A percentile compares a stretch with the other conserved stretches of the same genome.
These are phyloP conservation scores for Anguilla rostrata DNA, from an alignment of 2,113 vertebrate species.

Conservation along the genomic window DNA sequence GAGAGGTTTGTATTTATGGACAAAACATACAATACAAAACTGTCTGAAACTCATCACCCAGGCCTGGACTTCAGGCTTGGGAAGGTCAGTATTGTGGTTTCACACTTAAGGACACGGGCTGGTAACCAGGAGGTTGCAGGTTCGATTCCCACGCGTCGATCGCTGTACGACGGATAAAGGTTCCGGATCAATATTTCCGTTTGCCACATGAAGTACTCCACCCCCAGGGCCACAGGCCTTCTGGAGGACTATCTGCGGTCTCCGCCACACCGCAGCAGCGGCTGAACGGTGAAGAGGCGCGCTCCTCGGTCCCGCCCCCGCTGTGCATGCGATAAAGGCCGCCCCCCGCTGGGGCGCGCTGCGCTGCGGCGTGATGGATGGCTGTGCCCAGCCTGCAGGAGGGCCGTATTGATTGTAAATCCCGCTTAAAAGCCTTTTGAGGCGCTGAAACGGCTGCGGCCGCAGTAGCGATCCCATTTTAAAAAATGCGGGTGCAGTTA, in stretches of 20 bases:
- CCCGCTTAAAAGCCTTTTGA: background rate
- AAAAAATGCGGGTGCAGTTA: background rate
- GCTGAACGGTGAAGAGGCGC: background rate
- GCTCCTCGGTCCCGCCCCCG: background rate
- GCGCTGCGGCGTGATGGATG: background rate
- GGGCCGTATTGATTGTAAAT: background rate
- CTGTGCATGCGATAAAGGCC: background rate
- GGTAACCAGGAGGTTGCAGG: background rate
- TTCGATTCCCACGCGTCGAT: background rate
- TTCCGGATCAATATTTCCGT: too few species aligned
- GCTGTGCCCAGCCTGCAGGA: background rate
- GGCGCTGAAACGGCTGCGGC: background rate
- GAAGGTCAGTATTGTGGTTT: background rate
- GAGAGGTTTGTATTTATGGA: background rate
- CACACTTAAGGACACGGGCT: background rate
- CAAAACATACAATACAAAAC: too few species aligned
- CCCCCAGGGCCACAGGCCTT: too few species aligned
- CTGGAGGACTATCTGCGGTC: too few species aligned
- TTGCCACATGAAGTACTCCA: too few species aligned
- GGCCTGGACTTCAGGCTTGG: background rate
- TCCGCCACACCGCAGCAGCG: too few species aligned
- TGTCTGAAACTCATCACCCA: too few species aligned
- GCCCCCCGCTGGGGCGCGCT: background rate
- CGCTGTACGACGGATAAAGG: background rate
- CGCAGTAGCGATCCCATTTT: background rate